phyloP scores from a whole-genome alignment of 1,140 invertebrate species.

The Lycorma delicatula region DNA sequence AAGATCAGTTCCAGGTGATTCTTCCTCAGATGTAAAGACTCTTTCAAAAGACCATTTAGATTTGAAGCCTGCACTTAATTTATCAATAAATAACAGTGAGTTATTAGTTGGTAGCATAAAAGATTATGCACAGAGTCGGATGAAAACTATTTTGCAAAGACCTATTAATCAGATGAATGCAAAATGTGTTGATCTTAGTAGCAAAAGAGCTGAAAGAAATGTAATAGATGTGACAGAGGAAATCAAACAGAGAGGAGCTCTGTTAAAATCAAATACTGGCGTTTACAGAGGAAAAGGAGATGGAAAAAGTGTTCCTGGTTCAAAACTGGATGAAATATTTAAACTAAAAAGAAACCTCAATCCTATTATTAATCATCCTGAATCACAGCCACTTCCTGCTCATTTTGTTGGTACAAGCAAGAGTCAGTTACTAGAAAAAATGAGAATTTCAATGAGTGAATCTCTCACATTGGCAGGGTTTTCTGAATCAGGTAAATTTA shows the following conservation, averaged over 20 bases:
- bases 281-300: conserved; percentile 3
- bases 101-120: no score
- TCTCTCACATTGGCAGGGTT: not conserved
- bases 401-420: conserved; percentile 6
- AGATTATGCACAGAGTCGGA: no score
- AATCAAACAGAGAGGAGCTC: conserved; percentile 7
- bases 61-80: no score
- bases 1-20: no score
- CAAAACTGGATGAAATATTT: conserved; percentile 25
- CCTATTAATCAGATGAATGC: no score
- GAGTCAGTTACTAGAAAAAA: conserved; percentile 9
- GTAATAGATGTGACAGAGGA: conserved; percentile 47
- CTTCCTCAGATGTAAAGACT: no score
- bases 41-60: not conserved
- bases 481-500: conserved; percentile 3
- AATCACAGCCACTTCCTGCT: conserved; percentile 11
- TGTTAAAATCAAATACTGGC: not conserved
- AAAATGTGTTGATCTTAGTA: not conserved
- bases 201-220: conserved; percentile 26
- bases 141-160: no score
- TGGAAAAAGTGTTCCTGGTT: conserved; percentile 19
- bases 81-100: no score
- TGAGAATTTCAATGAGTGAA: not conserved
- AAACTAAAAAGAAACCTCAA: conserved; percentile 19
- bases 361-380: conserved; percentile 6